Evolutionary conservation across 2,888 invertebrate species (phyloP), one percentile per base, ranked within the genome.

Genomic region (Diarsia rubi): DNA sequence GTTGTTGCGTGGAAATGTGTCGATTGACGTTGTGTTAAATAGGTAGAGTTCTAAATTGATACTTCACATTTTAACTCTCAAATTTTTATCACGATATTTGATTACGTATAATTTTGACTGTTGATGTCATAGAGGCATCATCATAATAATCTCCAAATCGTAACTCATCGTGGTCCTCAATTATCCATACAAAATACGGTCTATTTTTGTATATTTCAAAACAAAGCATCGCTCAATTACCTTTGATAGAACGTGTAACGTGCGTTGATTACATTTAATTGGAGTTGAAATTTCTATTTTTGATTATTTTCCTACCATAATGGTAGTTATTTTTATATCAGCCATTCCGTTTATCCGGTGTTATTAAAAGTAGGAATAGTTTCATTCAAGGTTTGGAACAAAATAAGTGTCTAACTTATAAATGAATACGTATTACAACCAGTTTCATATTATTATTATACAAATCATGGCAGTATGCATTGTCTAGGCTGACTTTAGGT

Each of bases 161-260:
- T 9, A 37, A 14, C 24, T 66, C 60, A 37, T 62, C 21, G 37
- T 47, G 54, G 6, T 57, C 24, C 4, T 62, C 47, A 81, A 31
- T 78, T 57, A 27, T 27, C 27, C 16, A 27, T 19, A 19, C 45
- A 3, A 57, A 57, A 27, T 27, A 57, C 19, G 3, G 57, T 31
- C 37, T 49, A 47, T 44, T 69, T 65, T 31, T 42, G n/a, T 69
- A 63, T 42, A 60, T 57, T 75, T 66, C 24, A 62, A 75, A 74
- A 73, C 62, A 64, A 69, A 76, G 45, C 44, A 64, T 75, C 65
- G 27, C 59, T 72, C 67, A 83, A 78, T 79, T 83, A 78, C 44
- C 31, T 65, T 47, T 63, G 69, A 60, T 72, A 76, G 19, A 71
- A 68, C 59, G 12, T 60, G 21, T 72, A 67, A 42, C 24, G 64